A percentile compares a stretch with the other conserved stretches of the same genome.
Evolutionary conservation across 2,888 invertebrate species (phyloP).

Genomic region (Cheilosia impressa): DNA sequence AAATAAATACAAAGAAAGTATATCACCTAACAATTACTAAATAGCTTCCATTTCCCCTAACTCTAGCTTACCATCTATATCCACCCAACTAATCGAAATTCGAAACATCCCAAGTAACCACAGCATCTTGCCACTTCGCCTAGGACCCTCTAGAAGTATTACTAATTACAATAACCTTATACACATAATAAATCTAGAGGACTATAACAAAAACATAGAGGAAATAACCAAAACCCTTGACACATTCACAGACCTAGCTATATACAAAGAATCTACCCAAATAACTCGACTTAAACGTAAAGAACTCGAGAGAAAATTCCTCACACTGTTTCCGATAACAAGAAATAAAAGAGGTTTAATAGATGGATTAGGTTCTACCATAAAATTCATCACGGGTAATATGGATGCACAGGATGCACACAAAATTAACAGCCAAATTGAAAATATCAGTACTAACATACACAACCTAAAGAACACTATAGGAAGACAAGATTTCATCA

Average conservation of each 20-base stretch:
- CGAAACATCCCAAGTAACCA: slow-evolving; percentile 8
- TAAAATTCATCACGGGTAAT: slow-evolving; percentile 37
- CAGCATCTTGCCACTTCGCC: slow-evolving; percentile 17
- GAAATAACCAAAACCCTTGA: slow-evolving; percentile 10
- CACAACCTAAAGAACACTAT: background rate
- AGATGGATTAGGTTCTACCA: slow-evolving; percentile 20
- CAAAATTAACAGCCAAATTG: slow-evolving; percentile 27
- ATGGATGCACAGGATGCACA: slow-evolving; percentile 35
- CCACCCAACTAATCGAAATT: slow-evolving; percentile 16
- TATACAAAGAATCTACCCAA: background rate
- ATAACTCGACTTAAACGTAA: slow-evolving; percentile 16
- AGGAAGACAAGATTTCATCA: slow-evolving; percentile 24
- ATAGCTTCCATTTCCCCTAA: no score
- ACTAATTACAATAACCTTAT: slow-evolving; percentile 18
- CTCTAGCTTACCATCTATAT: background rate
- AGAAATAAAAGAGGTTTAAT: slow-evolving; percentile 24
- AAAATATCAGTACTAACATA: no score
- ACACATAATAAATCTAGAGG: slow-evolving; percentile 8
- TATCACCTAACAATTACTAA: no score
- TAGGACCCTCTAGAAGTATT: slow-evolving; percentile 32
- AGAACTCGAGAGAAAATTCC: slow-evolving; percentile 19
- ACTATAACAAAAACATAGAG: slow-evolving; percentile 7
- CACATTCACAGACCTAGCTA: background rate
- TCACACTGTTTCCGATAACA: slow-evolving; percentile 8
- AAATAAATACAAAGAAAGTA: no score